These are phyloP conservation scores for Auanema freiburgensis DNA, from an alignment of 2,888 invertebrate species.

Conservation along the genomic window DNA sequence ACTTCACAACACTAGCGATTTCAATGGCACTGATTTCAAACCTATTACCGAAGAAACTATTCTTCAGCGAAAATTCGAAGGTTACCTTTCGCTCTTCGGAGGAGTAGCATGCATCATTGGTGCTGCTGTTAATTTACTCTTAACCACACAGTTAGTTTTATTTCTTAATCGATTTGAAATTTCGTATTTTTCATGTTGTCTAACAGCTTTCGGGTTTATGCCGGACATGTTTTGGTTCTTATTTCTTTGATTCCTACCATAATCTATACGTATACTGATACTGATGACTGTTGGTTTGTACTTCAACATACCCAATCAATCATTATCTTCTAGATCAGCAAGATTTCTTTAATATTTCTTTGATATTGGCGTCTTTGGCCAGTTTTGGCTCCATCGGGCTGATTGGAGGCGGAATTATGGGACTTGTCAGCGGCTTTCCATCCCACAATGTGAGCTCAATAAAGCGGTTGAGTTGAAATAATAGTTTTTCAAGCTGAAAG, in stretches of 20 bases:
- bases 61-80: conserved; percentile 35
- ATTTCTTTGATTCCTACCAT: conserved; percentile 41
- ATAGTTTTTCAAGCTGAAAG: conserved; percentile 35
- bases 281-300: conserved; percentile 28
- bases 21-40: conserved; percentile 17
- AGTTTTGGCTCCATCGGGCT: conserved; percentile 45
- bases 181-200: conserved; percentile 28
- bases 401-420: conserved; percentile 44
- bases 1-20: conserved; percentile 35
- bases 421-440: conserved; percentile 38
- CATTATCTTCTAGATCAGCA: conserved; percentile 25
- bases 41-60: conserved; percentile 22
- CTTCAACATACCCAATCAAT: neutral
- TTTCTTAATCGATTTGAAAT: neutral
- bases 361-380: conserved; percentile 33
- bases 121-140: conserved; percentile 35
- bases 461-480: neutral
- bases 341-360: conserved; percentile 39
- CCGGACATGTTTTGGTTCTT: conserved; percentile 45
- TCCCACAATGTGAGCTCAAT: conserved; percentile 32
- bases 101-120: conserved; percentile 42
- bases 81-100: conserved; percentile 39
- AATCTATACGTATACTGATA: conserved; percentile 36
- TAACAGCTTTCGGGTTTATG: conserved; percentile 37
- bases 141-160: conserved; percentile 29